These are phyloP conservation scores for Caenorhabditis sp. DNA, from an alignment of 2,888 invertebrate genomes.

Conservation along the genomic window DNA sequence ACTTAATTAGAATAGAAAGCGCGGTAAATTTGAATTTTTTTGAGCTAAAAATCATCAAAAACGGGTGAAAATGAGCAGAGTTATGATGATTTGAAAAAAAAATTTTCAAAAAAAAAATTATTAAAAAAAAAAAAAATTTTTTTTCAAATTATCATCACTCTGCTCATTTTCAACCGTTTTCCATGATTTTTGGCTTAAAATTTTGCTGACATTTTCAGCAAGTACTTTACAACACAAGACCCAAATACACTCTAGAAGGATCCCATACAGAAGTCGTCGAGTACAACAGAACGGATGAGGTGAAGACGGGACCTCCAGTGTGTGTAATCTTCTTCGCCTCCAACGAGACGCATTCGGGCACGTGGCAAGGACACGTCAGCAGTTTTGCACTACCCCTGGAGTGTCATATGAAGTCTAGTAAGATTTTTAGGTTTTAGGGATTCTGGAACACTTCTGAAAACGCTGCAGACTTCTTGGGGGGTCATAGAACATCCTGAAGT, in stretches of 20 bases:
- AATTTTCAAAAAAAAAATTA: too few relatives aligned
- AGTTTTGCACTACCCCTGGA: slow-evolving; percentile 37
- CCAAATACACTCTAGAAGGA: slow-evolving; percentile 25
- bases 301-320: slow-evolving; percentile 11
- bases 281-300: slow-evolving; percentile 4
- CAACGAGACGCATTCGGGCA: slow-evolving; percentile 34
- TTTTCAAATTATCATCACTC: too few relatives aligned
- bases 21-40: too few relatives aligned
- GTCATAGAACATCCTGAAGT: too few relatives aligned
- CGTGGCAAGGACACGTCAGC: slow-evolving; percentile 55
- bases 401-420: slow-evolving; percentile 32
- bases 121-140: too few relatives aligned
- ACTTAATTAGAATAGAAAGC: too few relatives aligned
- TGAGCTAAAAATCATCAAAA: background rate
- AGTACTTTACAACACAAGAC: background rate
- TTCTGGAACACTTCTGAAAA: too few relatives aligned
- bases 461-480: too few relatives aligned
- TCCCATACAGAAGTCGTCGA: background rate
- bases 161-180: background rate
- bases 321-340: slow-evolving; percentile 46
- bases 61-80: background rate
- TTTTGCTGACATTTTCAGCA: slow-evolving; percentile 16
- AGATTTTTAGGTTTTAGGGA: background rate
- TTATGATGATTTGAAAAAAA: background rate
- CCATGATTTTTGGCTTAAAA: background rate